Evolutionary conservation across 2,797 vertebrate genomes (phyloP), one percentile per base, ranked within the genome.

Genomic region (Cossypha niveicapilla): DNA sequence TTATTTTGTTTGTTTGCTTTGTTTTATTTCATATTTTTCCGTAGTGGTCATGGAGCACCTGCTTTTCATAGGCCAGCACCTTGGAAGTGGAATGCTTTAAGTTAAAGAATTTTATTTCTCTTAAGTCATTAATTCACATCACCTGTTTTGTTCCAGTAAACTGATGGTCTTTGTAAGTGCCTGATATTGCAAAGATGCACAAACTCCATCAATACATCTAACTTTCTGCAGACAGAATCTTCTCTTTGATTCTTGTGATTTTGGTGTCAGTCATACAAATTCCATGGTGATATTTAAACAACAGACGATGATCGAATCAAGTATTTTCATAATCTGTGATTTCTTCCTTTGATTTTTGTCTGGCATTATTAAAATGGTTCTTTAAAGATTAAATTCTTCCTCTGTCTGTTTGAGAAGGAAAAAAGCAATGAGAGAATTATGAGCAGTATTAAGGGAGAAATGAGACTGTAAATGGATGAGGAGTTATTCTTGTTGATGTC

Each of bases 311-410:
- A 35, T 32, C 3, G 17, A 77, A 83, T 71, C 9, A 25, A 58
- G 14, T 63, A 18, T 91, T 88, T 93, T 88, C 42, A 50, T 89
- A 15, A 61, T 57, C 18, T 68, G 25, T 68, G 32, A 11, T 68
- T 90, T 60, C 18, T 88, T 74, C 22, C 16, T 78, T 91, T 65
- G 27, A 37, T 62, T 93, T 83, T 71, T 80, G 25, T 83, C 16
- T 65, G 34, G 18, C 8, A 0, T 45, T 27, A 87, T 87, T 95
- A 91, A 94, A 96, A 63, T 71, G 3, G 4, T 65, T 89, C 50
- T 74, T 74, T 85, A 62, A 91, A 91, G 24, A 63, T 30, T 1
- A 54, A 88, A 47, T 61, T 65, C 3, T 57, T 79, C 34, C 45
- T 83, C 4, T 77, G 18, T 68, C 23, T 88, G 35, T 82, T 87